Conservation (phyloP, 2,113 vertebrate genomes). For the Cinclus mexicanus region DNA sequence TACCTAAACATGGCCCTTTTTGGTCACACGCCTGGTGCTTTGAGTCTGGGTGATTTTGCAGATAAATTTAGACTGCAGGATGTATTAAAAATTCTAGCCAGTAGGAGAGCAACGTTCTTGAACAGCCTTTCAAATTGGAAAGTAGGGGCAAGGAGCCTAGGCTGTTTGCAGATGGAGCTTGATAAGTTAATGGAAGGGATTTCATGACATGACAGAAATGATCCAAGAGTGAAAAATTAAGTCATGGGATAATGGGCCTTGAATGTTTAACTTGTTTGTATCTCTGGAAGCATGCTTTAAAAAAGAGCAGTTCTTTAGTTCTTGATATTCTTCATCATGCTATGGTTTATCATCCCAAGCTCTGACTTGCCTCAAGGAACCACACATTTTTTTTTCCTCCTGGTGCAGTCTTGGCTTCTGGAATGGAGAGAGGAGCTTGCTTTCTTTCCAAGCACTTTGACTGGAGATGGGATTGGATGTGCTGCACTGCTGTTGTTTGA, state of each 20-base stretch:
- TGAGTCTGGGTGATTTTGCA: background rate
- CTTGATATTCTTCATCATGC: background rate
- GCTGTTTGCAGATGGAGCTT: constrained; percentile 45
- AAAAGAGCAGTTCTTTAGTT: background rate
- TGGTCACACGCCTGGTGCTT: background rate
- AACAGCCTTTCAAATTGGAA: constrained; percentile 15
- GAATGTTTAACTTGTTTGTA: background rate
- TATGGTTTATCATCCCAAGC: background rate
- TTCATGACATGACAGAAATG: constrained; percentile 38
- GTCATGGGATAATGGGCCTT: background rate
- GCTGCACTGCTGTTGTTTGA: background rate
- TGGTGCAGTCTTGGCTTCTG: background rate
- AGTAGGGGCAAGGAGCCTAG: background rate
- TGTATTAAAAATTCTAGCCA: background rate
- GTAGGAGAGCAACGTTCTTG: background rate
- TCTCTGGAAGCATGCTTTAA: background rate
- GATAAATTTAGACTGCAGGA: background rate
- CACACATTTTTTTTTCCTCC: background rate
- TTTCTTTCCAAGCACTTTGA: background rate
- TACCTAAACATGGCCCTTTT: background rate
- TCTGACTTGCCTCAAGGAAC: background rate
- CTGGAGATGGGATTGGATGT: background rate
- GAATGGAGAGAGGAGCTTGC: background rate
- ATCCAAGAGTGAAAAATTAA: constrained; percentile 38
- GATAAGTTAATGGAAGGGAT: constrained; percentile 61